Base-by-base conservation (phyloP, 1,140 invertebrate species). In the Dreissena polymorpha region DNA sequence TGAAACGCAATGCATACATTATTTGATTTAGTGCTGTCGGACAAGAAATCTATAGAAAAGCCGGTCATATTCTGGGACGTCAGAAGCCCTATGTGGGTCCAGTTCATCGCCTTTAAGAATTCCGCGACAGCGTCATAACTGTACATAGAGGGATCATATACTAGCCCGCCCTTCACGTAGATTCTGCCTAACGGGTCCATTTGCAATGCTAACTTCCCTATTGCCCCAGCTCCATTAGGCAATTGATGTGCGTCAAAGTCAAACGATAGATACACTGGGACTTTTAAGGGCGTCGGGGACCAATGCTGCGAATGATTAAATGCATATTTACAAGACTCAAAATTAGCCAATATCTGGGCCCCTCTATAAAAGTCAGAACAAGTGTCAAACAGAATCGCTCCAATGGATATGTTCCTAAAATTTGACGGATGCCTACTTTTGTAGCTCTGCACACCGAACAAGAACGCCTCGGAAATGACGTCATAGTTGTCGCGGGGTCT, bases 401-500 rank as follows among this genome's bases (percentile, higher is more conserved):
- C 90, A 0, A 90, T 25, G 0, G 14, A 65, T 0, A 90, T 67
- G 14, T 84, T 78, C 0, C 85, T 84, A 18, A 91, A 74, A 2
- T 88, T 63, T n/a, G 85, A 69, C 0, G 86, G 77, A 69, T 90
- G 88, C 39, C 89, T 83, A 0, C 25, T 23, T 50, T 88, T 82
- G 14, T 83, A 78, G 12, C 86, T 86, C 49, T 76, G 53, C 3
- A 91, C 65, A 13, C 89, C 89, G 75, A 85, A 91, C 27, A 90
- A 25, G 50, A 90, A 90, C 0, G 89, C 86, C 55, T 89, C 86
- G 18, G 86, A 79, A 12, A 78, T 50, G 18, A 80, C 68, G 12
- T 86, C 83, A 27, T 83, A 68, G 14, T 85, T 83, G 12, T 95
- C 94, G 84, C 71, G 65, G 12, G 95, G 94, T 63, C 95, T 94